Base-by-base conservation (phyloP, 2,113 vertebrate species). In the Ranitomeya imitator region DNA sequence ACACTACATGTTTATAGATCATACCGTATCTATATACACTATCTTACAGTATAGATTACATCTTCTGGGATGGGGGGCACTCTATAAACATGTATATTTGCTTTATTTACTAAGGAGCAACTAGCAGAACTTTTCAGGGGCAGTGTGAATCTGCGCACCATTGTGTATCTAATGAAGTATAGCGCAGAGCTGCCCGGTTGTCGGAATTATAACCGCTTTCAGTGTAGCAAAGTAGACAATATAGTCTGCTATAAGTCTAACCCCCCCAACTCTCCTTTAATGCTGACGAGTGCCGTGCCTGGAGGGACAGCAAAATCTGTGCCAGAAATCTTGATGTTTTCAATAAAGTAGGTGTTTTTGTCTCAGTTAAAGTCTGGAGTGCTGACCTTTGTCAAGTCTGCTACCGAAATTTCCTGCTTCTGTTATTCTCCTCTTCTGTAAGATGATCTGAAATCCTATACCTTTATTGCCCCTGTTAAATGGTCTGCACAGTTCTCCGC, bases 391-490 rank as follows among this genome's bases (percentile, higher is more conserved):
- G 94, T 93, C 91, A 57, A 83, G 93, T 95, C 94, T 94, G 95
- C 94, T 94, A 93, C 94, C 92, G 94, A 95, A 91, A 94, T 94
- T 95, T 96, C 95, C 95, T 93, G 95, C 94, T 88, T 92, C 93
- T 95, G 94, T 92, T 94, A 92, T 93, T 95, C 93, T 93, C 93
- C 89, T 95, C 93, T 93, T 91, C 89, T 83, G 93, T 91, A 93
- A 94, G 94, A 92, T 12, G 92, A 95, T 93, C 92, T 94, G 95
- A 96, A 96, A 96, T 95, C 94, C 93, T 94, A 96, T 93, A 95
- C 95, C 93, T 95, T 95, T 95, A 95, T 95, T 94, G 94, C 95
- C 91, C 93, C 94, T 94, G 93, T 94, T 94, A 95, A 95, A 93
- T 87, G 61, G 91, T 90, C 93, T 95, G 95, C 92, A 93, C 90